Evolutionary conservation across 2,797 vertebrate genomes (phyloP).

Genomic region (Sebastes goodei): DNA sequence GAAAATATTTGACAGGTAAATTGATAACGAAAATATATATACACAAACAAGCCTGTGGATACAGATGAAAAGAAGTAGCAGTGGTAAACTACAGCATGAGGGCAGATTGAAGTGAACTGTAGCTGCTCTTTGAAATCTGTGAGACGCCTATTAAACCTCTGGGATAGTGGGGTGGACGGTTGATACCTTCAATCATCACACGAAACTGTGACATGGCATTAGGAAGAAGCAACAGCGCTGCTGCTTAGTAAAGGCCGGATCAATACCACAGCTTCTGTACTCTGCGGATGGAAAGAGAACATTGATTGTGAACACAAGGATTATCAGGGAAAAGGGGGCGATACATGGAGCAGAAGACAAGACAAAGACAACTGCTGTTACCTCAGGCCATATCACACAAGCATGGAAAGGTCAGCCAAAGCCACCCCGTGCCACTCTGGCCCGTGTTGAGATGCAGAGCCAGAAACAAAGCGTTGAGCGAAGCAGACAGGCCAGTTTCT

Average conservation of each 20-base stretch:
- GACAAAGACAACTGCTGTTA: conserved; percentile 14
- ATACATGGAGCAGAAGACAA: not conserved
- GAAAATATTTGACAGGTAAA: too few species aligned
- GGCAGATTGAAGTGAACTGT: not conserved
- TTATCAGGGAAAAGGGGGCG: not conserved
- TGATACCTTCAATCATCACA: not conserved
- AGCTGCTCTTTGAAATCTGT: not conserved
- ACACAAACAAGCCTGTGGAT: not conserved
- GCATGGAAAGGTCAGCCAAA: conserved; percentile 42
- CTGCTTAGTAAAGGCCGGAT: conserved; percentile 9
- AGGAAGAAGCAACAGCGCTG: not conserved
- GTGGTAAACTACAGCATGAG: not conserved
- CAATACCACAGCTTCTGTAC: conserved; percentile 46
- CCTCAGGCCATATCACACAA: conserved; percentile 8
- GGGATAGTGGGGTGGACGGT: not conserved
- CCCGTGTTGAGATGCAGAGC: conserved; percentile 5
- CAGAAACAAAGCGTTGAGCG: conserved; percentile 5
- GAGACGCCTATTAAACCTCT: not conserved
- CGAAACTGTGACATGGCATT: not conserved
- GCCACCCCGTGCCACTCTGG: not conserved
- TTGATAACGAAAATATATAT: too few species aligned
- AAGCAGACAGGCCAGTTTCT: conserved; percentile 11
- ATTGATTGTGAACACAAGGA: conserved; percentile 36
- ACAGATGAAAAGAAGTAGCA: not conserved
- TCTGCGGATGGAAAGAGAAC: not conserved